Base-by-base conservation (phyloP, 2,113 vertebrate genomes). In the Hemiscyllium ocellatum region DNA sequence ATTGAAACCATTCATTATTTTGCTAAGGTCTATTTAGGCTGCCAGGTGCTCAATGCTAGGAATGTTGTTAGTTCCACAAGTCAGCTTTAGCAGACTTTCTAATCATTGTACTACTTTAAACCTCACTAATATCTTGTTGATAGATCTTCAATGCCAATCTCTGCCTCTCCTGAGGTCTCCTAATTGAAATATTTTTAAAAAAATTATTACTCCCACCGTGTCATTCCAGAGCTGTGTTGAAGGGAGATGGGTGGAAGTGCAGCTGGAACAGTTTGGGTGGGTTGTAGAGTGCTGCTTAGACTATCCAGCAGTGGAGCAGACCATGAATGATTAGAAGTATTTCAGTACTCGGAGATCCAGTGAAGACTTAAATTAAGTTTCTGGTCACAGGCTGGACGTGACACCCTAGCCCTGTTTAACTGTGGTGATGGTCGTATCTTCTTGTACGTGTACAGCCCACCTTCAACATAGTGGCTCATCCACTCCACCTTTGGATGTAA, bases 1-100 rank as follows among this genome's bases (percentile, higher is more conserved):
- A 72, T 94, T 37, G 70, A 70, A 94, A 94, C 37, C 65, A 66
- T n/a, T 69, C 93, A 70, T 94, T 70, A 42, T 42, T 37, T 94
- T 94, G n/a, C 33, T 42, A 17, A 12, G 93, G n/a, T 66, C 42
- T 50, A 47, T 70, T 94, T 22, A 94, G 24, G 37, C 37, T 94
- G 68, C 66, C 68, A 94, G 93, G n/a, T 94, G 66, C 93, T n/a
- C 37, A 50, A 17, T 70, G 89, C 89, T 66, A 19, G 37, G 80
- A 83, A 83, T 17, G 80, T 4, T 42, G 61, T 94, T 37, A 70
- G 68, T 70, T 50, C 93, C 69, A 47, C 66, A 37, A 94, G 91
- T 68, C 91, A 69, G 19, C n/a, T 24, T 93, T 42, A 93, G 65
- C 22, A 89, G 50, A 56, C 24, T 47, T 42, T n/a, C 3, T 68